phyloP scores from a whole-genome alignment of 2,113 vertebrate species.

The Chauna torquata region DNA sequence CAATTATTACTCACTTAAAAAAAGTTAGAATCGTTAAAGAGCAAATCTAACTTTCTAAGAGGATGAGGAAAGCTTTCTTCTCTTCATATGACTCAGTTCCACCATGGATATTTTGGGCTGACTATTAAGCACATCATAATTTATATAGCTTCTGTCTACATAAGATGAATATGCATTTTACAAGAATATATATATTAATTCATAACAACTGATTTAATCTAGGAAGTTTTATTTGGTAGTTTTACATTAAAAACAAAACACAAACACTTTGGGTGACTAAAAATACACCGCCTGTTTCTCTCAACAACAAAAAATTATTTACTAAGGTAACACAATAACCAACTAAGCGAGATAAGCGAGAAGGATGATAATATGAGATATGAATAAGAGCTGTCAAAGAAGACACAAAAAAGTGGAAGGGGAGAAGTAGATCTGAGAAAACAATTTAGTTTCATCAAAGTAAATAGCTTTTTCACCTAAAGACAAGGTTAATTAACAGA shows the following conservation, averaged over 20 bases:
- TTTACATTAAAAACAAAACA: not conserved
- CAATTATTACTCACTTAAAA: not conserved
- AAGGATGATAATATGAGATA: not conserved
- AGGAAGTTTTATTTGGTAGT: not conserved
- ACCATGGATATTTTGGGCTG: not conserved
- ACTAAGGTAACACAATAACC: not conserved
- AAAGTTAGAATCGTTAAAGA: not conserved
- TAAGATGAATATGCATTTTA: not conserved
- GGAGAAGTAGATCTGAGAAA: not conserved
- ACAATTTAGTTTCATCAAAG: not conserved
- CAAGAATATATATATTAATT: not conserved
- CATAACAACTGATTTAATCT: not conserved
- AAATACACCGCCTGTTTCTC: not conserved
- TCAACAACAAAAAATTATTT: not conserved
- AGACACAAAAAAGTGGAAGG: not conserved
- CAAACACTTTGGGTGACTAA: not conserved
- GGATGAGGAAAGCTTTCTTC: accelerated
- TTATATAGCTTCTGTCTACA: not conserved
- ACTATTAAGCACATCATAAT: not conserved
- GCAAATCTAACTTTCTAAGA: not conserved
- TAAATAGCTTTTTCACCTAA: not conserved
- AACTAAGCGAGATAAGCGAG: not conserved
- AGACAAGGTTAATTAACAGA: not conserved
- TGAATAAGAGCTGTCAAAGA: not conserved
- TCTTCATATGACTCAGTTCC: not conserved